phyloP scores from a whole-genome alignment of 2,797 vertebrate genomes.

The Pitangus sulphuratus region DNA sequence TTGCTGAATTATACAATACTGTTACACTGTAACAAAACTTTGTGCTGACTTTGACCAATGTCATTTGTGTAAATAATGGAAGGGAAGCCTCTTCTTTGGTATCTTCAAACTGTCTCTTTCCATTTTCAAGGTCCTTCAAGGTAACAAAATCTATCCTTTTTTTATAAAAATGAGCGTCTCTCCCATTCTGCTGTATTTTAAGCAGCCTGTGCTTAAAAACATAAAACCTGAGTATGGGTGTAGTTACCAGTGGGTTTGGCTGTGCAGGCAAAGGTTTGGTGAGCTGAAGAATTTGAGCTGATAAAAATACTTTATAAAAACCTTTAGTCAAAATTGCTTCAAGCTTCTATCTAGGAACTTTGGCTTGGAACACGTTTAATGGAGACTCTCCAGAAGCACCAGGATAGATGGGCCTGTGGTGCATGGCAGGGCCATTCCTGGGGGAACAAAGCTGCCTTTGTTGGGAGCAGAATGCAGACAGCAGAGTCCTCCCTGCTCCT shows the following conservation, averaged over 20 bases:
- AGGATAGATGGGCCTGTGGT: conserved; percentile 21
- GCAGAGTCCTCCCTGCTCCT: conserved; percentile 45
- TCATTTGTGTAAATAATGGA: background rate
- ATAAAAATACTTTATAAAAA: background rate
- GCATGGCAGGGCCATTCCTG: conserved; percentile 54
- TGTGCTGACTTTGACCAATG: background rate
- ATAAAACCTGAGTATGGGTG: background rate
- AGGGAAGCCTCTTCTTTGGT: background rate
- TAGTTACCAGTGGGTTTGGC: background rate
- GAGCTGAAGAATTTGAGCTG: background rate
- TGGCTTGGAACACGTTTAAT: background rate
- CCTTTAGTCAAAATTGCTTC: background rate
- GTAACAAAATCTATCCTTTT: background rate
- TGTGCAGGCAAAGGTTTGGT: background rate
- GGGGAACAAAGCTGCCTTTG: conserved; percentile 73
- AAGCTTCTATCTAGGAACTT: background rate
- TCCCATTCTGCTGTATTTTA: background rate
- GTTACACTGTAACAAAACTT: background rate
- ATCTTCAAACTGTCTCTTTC: background rate
- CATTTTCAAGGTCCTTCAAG: background rate
- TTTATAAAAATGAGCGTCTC: background rate
- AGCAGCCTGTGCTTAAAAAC: background rate
- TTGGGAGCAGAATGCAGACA: conserved; percentile 28
- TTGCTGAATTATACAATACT: background rate
- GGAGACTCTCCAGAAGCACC: conserved; percentile 45